phyloP scores from a whole-genome alignment of 2,888 invertebrate genomes.

The Meloe dianella region DNA sequence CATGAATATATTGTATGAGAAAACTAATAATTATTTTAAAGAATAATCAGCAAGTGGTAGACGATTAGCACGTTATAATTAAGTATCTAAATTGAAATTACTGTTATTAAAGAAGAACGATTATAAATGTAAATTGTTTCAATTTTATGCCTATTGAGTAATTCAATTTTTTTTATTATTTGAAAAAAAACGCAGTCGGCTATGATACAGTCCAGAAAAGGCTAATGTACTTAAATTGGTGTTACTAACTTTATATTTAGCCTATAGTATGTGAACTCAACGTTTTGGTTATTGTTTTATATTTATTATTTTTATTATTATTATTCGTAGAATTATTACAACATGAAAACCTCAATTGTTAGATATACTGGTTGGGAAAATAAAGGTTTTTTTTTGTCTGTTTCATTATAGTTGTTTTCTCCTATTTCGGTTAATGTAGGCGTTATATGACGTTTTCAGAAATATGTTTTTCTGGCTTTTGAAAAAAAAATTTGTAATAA shows the following conservation, averaged over 20 bases:
- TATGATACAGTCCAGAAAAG: not conserved
- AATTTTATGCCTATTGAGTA: not conserved
- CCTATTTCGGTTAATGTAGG: slow-evolving; percentile 8
- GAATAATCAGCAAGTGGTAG: not conserved
- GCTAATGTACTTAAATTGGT: not conserved
- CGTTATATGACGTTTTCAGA: not conserved
- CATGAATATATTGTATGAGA: not conserved
- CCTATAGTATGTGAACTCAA: too few species aligned
- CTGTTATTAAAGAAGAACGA: not conserved
- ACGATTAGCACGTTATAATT: not conserved
- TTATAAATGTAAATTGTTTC: not conserved
- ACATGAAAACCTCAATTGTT: not conserved
- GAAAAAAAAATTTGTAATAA: not conserved
- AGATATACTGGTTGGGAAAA: not conserved
- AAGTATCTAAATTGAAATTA: not conserved
- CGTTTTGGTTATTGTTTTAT: not conserved
- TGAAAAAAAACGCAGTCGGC: too few species aligned
- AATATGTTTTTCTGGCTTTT: not conserved
- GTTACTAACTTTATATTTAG: not conserved
- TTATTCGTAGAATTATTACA: not conserved
- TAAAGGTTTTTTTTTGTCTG: not conserved
- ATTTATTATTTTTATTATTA: not conserved
- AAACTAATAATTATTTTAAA: not conserved
- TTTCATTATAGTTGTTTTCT: not conserved
- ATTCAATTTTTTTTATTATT: not conserved